A percentile compares a stretch with the other conserved stretches of the same genome.
Evolutionary conservation across 2,797 vertebrate species (phyloP).

Genomic region (Sandelia bainsii): DNA sequence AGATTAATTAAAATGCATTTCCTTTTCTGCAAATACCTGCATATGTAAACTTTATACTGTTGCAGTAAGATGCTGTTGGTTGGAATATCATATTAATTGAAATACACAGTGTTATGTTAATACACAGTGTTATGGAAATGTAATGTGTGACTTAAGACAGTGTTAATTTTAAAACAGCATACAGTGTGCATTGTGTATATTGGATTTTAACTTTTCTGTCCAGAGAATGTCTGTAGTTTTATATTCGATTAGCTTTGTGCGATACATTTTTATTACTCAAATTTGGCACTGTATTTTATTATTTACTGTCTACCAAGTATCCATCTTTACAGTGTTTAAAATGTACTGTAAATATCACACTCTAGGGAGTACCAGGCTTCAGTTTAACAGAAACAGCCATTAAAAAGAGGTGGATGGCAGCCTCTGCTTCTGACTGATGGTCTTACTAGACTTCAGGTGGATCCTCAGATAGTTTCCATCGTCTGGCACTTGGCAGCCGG

Average conservation of each 20-base stretch:
- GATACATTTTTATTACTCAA: not conserved
- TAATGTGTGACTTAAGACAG: too few species aligned
- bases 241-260: not conserved
- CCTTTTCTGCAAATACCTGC: not conserved
- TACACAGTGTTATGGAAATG: too few species aligned
- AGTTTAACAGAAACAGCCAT: slow-evolving; percentile 25
- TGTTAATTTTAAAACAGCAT: not conserved
- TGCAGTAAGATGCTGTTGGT: not conserved
- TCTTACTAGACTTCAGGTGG: slow-evolving; percentile 59
- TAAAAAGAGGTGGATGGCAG: slow-evolving; percentile 37
- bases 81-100: too few species aligned
- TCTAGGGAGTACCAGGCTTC: slow-evolving; percentile 1
- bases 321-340: slow-evolving; percentile 25
- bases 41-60: not conserved
- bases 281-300: not conserved
- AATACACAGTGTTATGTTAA: too few species aligned
- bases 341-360: slow-evolving; percentile 19
- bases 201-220: not conserved
- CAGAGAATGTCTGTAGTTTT: not conserved
- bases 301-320: slow-evolving; percentile 2
- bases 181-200: not conserved
- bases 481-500: slow-evolving; percentile 56
- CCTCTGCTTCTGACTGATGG: slow-evolving; percentile 43
- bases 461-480: slow-evolving; percentile 58
- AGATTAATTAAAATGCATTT: slow-evolving; percentile 22